Base-by-base conservation (phyloP, 2,888 invertebrate genomes). In the Pterostichus niger region DNA sequence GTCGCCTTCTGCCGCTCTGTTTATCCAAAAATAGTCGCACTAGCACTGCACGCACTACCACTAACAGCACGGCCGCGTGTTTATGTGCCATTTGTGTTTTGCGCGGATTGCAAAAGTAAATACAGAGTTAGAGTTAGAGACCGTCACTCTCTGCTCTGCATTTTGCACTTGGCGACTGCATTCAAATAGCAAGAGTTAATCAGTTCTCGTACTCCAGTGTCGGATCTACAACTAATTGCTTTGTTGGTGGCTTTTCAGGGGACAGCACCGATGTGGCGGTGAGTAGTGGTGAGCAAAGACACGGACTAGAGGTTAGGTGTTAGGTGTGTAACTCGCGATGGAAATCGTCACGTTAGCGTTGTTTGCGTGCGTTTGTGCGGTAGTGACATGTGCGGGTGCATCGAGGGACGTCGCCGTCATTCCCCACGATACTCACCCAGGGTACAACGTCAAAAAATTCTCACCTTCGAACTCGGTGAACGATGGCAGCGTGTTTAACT, bases 381-480 rank as follows among this genome's bases (percentile, higher is more conserved):
- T 83, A 64, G 77, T 77, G 77, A 75, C 49, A 31, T 77, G 83
- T 77, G 76, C 59, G 46, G 54, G 77, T 75, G 76, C 76, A 64
- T 52, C 54, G 54, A 86, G 85, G 79, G 85, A 88, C 44, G 88
- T 93, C 84, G 92, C 94, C 85, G 94, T 97, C 87, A 92, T 97
- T 88, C 96, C 97, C 75, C 97, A 97, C 90, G 97, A 97, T 89
- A 96, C 96, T 86, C 95, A 96, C 89, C 97, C 97, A 2, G 97
- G 97, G 75, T 97, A 95, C 91, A 96, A 96, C 89, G 95, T 97
- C 88, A 95, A 95, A 89, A 94, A 95, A 88, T 96, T 97, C 90
- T 91, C 92, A 4, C 24, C 78, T 54, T 52, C 76, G 13, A 49
- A 24, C 59, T 11, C 59, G 31, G 11, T 17, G 9, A 13, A 10